Evolutionary conservation across 2,888 invertebrate genomes (phyloP), one percentile per base, ranked within the genome.

Genomic region (Coleophora deauratella): DNA sequence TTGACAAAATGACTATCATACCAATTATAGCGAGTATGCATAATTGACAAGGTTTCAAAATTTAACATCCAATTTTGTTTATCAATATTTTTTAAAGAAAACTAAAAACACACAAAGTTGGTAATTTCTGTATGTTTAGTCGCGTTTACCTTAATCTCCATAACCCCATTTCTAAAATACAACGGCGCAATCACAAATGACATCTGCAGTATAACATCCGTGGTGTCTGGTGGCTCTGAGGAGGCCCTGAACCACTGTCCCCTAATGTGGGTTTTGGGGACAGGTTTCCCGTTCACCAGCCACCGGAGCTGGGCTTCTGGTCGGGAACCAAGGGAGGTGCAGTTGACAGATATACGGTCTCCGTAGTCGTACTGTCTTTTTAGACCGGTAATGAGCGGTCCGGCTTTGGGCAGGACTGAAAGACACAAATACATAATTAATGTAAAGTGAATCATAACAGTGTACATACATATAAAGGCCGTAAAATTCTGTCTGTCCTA

Each of bases 251-350:
- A 65, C 77, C 86, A 87, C 0, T 89, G 88, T 1, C 88, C 86
- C 3, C 66, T 62, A 33, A 90, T 51, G 50, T 87, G 75, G 9
- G 75, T 70, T 34, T 72, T 67, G 32, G 88, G 82, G 4, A 87
- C 90, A 52, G 90, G 90, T 58, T 90, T 88, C 34, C 91, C 92
- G 72, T 95, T 95, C 68, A 95, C 90, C 76, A 92, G 90, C 95
- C 95, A 95, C 59, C 89, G 90, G 45, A 95, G 88, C 60, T 91
- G 89, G 38, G 93, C 92, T 13, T 91, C 91, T 2, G 95, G 95
- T 51, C 92, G 90, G 28, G 95, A 94, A 42, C 91, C 88, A 10
- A 90, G 88, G 14, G 94, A 92, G 7, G 93, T 92, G 77, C 95
- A 95, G 79, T 94, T 95, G 49, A 93, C 90, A 50, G 88, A 85